Conservation (phyloP, 2,797 vertebrate species). For the Molossus alvarezi region DNA sequence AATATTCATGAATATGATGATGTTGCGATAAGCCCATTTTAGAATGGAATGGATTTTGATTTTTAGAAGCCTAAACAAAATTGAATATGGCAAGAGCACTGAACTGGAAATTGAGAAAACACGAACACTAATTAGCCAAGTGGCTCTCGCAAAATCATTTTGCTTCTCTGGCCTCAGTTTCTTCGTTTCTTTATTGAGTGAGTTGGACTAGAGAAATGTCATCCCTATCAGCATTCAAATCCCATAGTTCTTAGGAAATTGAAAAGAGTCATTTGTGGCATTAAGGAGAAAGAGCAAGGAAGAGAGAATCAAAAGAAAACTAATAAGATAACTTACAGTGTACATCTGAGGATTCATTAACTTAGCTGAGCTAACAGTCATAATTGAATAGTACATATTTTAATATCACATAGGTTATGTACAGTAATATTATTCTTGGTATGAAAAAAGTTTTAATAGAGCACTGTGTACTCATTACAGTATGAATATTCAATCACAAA, state of each 20-base stretch:
- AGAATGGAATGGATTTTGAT: not conserved
- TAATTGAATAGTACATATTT: conserved; percentile 51
- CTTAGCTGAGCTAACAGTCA: not conserved
- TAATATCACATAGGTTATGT: not conserved
- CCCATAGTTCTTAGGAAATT: not conserved
- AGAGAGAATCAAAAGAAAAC: conserved; percentile 28
- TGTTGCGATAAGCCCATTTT: conserved; percentile 28
- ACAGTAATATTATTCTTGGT: not conserved
- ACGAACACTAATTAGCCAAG: not conserved
- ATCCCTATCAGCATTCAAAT: not conserved
- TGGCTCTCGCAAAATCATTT: not conserved
- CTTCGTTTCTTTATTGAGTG: conserved; percentile 17
- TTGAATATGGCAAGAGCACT: not conserved
- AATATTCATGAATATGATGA: not conserved
- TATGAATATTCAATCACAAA: not conserved
- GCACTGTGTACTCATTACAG: not conserved
- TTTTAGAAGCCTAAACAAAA: conserved; percentile 50
- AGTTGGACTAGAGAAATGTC: not conserved
- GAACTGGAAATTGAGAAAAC: not conserved
- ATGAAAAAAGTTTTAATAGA: conserved; percentile 28
- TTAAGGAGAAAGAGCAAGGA: not conserved
- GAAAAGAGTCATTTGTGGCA: not conserved
- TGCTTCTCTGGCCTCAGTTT: not conserved
- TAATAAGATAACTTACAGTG: not conserved
- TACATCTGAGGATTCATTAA: not conserved